Evolutionary conservation across 2,888 invertebrate genomes (phyloP), one percentile per base, ranked within the genome.

Genomic region (Strigamia transsilvanica): DNA sequence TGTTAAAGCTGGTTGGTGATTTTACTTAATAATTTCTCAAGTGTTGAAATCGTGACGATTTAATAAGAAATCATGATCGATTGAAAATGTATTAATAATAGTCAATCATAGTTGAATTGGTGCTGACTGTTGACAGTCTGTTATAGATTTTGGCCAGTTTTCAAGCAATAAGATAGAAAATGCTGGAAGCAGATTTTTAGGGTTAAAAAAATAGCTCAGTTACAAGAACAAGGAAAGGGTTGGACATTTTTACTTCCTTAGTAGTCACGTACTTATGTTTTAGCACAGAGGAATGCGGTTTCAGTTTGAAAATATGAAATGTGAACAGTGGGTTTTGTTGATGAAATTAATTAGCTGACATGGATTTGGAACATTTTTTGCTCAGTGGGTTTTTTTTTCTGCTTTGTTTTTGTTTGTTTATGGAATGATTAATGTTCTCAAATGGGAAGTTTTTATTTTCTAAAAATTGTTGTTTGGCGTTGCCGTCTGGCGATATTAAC

Each of bases 211-310:
- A 66, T 66, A 66, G 61, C 21, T 66, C 61, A 18, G n/a, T 66
- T 66, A 23, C n/a, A 15, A 21, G 61, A 66, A 66, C 61, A 66
- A 21, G 61, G 61, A 66, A 66, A 66, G 61, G 61, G 61, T 66
- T 66, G 61, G 61, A 66, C 61, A 7, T 18, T 46, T 66, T 66
- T 23, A 66, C 61, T 66, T 66, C 61, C 61, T 66, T 66, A 21
- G 27, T 21, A 18, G 61, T n/a, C 46, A 46, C 38, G 38, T 38
- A 38, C 38, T 38, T 7, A 7, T 38, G 38, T 38, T 38, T 38
- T 38, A 38, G 2, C 38, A 10, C 38, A 38, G 38, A 38, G 0
- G 0, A 38, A 38, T 38, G 38, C 10, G 38, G 0, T 38, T 38
- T 38, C 10, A 4, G 38, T 38, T 38, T 38, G 1, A 1, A 1